A percentile compares a stretch with the other conserved stretches of the same genome.
Conservation (phyloP, 2,797 vertebrate genomes). For the Todus mexicanus region DNA sequence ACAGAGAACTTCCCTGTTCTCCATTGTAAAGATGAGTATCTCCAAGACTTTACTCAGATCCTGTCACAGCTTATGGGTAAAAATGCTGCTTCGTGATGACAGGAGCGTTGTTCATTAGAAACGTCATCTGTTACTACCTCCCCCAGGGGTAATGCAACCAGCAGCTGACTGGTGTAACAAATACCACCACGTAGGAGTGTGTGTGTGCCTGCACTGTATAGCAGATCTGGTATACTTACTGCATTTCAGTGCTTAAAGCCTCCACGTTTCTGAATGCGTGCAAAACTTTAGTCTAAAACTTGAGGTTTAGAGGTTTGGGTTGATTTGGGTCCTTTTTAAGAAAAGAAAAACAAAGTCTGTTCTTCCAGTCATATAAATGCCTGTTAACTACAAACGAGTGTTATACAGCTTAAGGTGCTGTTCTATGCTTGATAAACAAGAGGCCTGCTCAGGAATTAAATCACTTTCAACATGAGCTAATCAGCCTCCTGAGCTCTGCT, state of each 20-base stretch:
- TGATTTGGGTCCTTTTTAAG: no score
- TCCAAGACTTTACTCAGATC: no score
- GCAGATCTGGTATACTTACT: not conserved
- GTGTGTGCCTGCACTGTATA: not conserved
- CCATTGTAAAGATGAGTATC: not conserved
- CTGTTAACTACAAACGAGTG: not conserved
- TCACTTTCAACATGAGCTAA: not conserved
- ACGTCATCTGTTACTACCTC: not conserved
- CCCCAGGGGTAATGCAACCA: not conserved
- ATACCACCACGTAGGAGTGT: rapidly evolving
- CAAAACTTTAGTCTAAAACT: no score
- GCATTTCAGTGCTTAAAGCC: not conserved
- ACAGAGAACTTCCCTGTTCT: not conserved
- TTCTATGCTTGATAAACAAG: not conserved
- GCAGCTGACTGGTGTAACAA: not conserved
- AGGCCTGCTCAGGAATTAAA: not conserved
- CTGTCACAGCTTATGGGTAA: not conserved
- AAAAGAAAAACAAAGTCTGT: not conserved
- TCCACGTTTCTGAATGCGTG: not conserved
- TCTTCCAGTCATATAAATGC: not conserved
- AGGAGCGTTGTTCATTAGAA: not conserved
- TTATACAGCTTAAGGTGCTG: not conserved
- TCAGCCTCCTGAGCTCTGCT: not conserved
- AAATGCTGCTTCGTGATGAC: not conserved
- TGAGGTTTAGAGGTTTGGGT: no score